Evolutionary conservation across 2,888 invertebrate species (phyloP).

Genomic region (Adineta ricciae): DNA sequence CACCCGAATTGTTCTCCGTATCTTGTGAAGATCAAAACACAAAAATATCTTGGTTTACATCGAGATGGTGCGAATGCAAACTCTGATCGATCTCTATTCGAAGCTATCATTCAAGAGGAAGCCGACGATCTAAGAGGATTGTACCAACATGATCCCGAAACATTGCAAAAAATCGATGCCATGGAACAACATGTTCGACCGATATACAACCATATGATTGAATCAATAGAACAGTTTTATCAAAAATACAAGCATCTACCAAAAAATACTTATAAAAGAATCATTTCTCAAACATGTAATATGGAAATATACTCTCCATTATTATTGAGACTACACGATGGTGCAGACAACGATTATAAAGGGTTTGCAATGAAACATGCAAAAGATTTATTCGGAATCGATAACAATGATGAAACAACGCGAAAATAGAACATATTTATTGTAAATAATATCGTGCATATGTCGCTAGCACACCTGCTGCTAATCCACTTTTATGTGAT

Average conservation of each 20-base stretch:
- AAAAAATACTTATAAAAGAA: too few relatives aligned
- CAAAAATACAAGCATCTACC: background rate
- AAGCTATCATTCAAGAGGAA: background rate
- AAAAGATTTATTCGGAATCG: background rate
- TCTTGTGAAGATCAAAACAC: background rate
- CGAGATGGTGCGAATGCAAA: too few relatives aligned
- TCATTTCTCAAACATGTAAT: background rate
- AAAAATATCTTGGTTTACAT: background rate
- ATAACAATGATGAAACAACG: background rate
- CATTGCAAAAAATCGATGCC: background rate
- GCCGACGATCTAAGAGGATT: background rate
- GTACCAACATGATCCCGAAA: background rate
- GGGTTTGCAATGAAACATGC: background rate
- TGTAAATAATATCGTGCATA: background rate
- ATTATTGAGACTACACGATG: background rate
- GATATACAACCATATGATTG: background rate
- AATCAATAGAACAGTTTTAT: background rate
- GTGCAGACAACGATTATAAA: background rate
- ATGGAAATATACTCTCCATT: background rate
- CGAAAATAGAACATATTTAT: too few relatives aligned
- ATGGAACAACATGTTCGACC: background rate
- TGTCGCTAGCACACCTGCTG: background rate
- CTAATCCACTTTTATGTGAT: slow-evolving; percentile 3
- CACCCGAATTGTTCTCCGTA: background rate
- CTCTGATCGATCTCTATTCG: background rate